A percentile compares a stretch with the other conserved stretches of the same genome.
These are phyloP conservation scores for Ianthella basta DNA, from an alignment of 37 sponge, comb jelly and placozoan genomes.

Conservation along the genomic window DNA sequence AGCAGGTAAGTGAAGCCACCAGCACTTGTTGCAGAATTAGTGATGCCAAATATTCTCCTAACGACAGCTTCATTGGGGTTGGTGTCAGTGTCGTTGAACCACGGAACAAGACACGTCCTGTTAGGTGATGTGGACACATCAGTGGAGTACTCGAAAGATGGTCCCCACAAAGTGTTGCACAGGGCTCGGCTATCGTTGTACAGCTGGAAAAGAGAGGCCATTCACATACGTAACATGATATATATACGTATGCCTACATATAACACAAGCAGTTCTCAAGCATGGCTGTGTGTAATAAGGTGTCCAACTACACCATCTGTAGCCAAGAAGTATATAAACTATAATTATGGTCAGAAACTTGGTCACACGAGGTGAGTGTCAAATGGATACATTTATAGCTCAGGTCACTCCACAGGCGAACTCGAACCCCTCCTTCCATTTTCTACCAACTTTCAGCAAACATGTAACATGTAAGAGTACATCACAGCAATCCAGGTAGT, in stretches of 20 bases:
- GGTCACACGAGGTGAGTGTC: no score
- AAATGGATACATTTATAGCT: no score
- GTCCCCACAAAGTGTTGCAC: conserved; percentile 63
- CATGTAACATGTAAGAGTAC: no score
- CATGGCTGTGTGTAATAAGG: no score
- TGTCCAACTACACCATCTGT: no score
- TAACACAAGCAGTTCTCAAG: not conserved
- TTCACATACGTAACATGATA: not conserved
- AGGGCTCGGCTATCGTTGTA: conserved; percentile 47
- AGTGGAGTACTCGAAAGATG: conserved; percentile 59
- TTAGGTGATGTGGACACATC: not conserved
- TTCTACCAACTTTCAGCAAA: no score
- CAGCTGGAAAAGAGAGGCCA: not conserved
- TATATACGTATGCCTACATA: not conserved
- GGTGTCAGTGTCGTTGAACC: conserved; percentile 32
- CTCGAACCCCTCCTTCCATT: no score
- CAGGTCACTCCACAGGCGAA: no score
- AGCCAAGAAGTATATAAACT: no score
- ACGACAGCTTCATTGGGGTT: conserved; percentile 61
- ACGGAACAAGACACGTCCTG: conserved; percentile 49
- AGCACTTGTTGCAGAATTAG: not conserved
- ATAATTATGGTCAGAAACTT: no score
- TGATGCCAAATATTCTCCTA: conserved; percentile 27
- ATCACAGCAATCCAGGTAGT: no score
- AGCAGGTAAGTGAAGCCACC: no score